Evolutionary conservation across 1,140 invertebrate genomes (phyloP), one percentile per base, ranked within the genome.

Genomic region (Drosophila nikananu): DNA sequence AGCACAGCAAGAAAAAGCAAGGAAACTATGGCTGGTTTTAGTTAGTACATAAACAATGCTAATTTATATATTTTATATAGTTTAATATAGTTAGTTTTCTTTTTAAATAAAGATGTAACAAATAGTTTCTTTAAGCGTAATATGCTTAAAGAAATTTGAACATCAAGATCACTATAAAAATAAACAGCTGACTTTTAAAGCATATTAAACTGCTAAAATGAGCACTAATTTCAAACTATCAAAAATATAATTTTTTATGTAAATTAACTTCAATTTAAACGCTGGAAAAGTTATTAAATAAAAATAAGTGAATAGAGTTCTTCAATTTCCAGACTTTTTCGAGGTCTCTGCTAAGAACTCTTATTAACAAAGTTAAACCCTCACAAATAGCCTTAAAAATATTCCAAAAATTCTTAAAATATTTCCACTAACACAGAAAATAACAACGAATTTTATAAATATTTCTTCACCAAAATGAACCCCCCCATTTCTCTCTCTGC

Each of bases 401-500:
- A 15, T 15, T 8, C 6, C 0, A 19, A 15, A 35, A 32, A 35
- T 21, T 32, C 7, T 7, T 4, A 35, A 19, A 15, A 21, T 19
- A 21, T 35, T 13, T 7, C 27, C 19, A 21, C 3, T 2, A 54
- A 35, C 6, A 15, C 1, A 13, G 2, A 10, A 54, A 19, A 54
- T 9, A 3, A 0, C 13, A 15, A 2, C 15, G 2, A 32, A 21
- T 48, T 19, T 15, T 21, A 21, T 9, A 35, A 32, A 2, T 12
- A 17, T 21, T 10, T 15, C 0, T 21, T 9, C 30, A 2, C 3
- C 0, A 4, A 8, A 32, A 21, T 4, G 0, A 27, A 2, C 13
- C 10, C 27, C 27, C 19, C 27, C 5, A 12, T 1, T 64, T 71
- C 25, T 71, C 27, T 17, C 32, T 0, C 13, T 71, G 67, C 46